Conservation (phyloP, 2,797 vertebrate species). For the Melanotaenia parkinsoni region DNA sequence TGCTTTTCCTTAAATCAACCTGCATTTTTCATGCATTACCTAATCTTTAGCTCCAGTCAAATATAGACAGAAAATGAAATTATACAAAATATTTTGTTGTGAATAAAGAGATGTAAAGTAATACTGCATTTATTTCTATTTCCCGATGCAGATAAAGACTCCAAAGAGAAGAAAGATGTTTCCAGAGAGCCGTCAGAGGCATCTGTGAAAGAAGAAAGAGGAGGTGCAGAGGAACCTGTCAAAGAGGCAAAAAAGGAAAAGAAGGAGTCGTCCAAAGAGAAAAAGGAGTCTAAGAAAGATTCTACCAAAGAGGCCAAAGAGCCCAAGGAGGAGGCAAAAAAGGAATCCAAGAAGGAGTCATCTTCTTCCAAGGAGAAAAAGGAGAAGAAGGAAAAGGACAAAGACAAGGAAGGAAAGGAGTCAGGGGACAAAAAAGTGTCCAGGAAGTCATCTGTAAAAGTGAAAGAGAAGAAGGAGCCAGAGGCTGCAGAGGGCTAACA, state of each 20-base stretch:
- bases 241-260: slow-evolving; percentile 68
- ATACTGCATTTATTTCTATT: background rate
- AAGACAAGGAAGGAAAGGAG: slow-evolving; percentile 72
- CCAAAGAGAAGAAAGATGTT: slow-evolving; percentile 62
- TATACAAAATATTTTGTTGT: background rate
- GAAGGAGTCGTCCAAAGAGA: slow-evolving; percentile 67
- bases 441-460: slow-evolving; percentile 70
- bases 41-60: background rate
- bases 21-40: background rate
- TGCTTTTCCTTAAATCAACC: background rate
- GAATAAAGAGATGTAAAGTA: background rate
- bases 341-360: slow-evolving; percentile 69
- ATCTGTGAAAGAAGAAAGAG: slow-evolving; percentile 45
- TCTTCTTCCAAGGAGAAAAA: slow-evolving; percentile 69
- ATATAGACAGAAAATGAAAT: background rate
- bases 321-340: slow-evolving; percentile 58
- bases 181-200: slow-evolving; percentile 47
- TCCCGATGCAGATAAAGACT: slow-evolving; percentile 61
- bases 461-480: slow-evolving; percentile 79
- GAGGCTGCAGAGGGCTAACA: slow-evolving; percentile 74
- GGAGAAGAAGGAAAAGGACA: slow-evolving; percentile 73
- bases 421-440: slow-evolving; percentile 68
- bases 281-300: slow-evolving; percentile 71
- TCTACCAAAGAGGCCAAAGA: slow-evolving; percentile 61
- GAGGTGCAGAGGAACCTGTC: slow-evolving; percentile 28